Conservation (phyloP, 1,140 invertebrate species). For the Tetramorium parvispinum region DNA sequence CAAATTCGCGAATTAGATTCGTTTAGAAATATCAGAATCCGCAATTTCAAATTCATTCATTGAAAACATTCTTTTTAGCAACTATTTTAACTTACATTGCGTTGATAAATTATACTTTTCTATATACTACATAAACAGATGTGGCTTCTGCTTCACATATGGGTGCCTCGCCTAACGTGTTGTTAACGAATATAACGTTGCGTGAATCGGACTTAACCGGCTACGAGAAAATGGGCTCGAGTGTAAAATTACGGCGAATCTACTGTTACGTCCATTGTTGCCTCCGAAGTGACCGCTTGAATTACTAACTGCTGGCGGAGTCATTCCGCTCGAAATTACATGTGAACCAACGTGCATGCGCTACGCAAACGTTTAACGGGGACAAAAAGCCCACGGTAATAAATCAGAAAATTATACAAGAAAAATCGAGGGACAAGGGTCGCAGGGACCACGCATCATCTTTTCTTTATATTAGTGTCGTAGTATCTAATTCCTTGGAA, state of each 20-base stretch:
- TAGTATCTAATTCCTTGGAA: neutral
- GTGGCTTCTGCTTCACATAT: neutral
- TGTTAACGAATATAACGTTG: slow-evolving; percentile 4
- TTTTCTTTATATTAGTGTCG: neutral
- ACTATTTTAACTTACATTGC: neutral
- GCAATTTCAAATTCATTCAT: neutral
- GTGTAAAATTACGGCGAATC: slow-evolving; percentile 76
- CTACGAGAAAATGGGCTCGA: slow-evolving; percentile 66
- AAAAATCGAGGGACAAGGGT: slow-evolving; percentile 30
- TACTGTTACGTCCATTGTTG: slow-evolving; percentile 75
- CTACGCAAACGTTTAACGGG: slow-evolving; percentile 62
- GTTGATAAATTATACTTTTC: neutral
- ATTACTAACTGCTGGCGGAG: slow-evolving; percentile 62
- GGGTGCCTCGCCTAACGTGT: neutral
- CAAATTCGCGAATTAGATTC: neutral
- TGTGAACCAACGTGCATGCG: slow-evolving; percentile 23
- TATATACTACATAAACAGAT: neutral
- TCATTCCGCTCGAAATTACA: slow-evolving; percentile 28
- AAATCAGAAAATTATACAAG: slow-evolving; percentile 35
- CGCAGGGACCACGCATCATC: neutral
- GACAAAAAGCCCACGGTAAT: slow-evolving; percentile 27
- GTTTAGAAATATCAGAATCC: neutral
- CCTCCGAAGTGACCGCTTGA: slow-evolving; percentile 72
- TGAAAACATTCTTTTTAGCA: neutral
- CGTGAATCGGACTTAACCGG: slow-evolving; percentile 50